Base-by-base conservation (phyloP, 1,140 invertebrate genomes). In the Drosophila yakuba region DNA sequence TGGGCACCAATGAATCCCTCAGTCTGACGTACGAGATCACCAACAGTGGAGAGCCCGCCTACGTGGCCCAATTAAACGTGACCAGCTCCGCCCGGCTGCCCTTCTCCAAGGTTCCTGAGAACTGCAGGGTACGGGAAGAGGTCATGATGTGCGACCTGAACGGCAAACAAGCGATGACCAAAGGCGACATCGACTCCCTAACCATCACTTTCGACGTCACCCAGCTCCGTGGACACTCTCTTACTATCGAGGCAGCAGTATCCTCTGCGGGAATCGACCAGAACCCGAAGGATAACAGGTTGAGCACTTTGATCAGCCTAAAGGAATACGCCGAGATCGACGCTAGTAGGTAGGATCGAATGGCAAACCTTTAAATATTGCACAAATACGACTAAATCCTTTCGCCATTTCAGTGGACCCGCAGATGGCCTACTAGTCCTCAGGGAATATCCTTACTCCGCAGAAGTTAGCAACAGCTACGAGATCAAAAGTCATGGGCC, bases 31-130 rank as follows among this genome's bases (percentile, higher is more conserved):
- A 93, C 56, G 67, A 91, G 25, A 78, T 92, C n/a, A 61, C 47
- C 12, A 94, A 93, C 59, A 50, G 61, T 0, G 93, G 91, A 7
- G 93, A 94, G 61, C 90, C 90, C 1, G 93, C 93, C 11, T 94
- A 93, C 62, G 68, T 92, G 44, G 83, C 93, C 8, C 90, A 91
- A 62, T 73, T 92, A 23, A 91, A 80, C 35, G 71, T 94, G 8
- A 91, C 81, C 23, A 92, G 93, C 32, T 73, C 69, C 0, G 59
- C 82, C 20, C 62, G 72, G 4, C 74, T 94, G 50, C 64, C 77
- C 8, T 92, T 94, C 54, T 85, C 89, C 1, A 93, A 88, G 58
- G 80, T 92, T 44, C 92, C 93, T 4, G 73, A 86, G 4, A 80
- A 91, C 12, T 94, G 93, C 59, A 67, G 73, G 36, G 54, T 83